Percentiles rank a stretch among this genome's conserved stretches.
Evolutionary conservation across 2,888 invertebrate species (phyloP).

Genomic region (Drosophila meridiana): DNA sequence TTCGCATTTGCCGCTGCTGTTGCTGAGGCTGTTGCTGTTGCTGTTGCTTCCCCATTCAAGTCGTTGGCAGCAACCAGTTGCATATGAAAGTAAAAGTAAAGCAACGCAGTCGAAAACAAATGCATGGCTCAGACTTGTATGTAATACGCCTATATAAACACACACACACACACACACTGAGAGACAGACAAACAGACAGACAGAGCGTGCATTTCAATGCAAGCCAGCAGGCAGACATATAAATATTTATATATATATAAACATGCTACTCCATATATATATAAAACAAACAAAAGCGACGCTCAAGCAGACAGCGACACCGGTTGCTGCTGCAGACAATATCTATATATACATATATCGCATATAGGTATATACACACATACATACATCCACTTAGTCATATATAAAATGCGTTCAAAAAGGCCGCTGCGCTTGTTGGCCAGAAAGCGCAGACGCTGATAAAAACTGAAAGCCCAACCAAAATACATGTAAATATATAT

Average conservation of each 20-base stretch:
- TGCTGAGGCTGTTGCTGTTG: background rate
- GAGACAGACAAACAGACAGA: constrained; percentile 6
- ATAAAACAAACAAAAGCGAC: constrained; percentile 73
- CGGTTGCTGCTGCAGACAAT: constrained; percentile 69
- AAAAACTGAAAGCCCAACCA: constrained; percentile 43
- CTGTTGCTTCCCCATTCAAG: constrained; percentile 67
- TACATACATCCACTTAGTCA: constrained; percentile 37
- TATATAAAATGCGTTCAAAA: constrained; percentile 76
- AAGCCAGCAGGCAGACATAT: constrained; percentile 16
- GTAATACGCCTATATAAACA: constrained; percentile 40
- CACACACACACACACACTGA: background rate
- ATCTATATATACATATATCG: constrained; percentile 10
- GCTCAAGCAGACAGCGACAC: constrained; percentile 58
- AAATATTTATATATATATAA: constrained; percentile 33
- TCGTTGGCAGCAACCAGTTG: constrained; percentile 70
- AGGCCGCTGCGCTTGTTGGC: constrained; percentile 59
- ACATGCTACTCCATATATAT: constrained; percentile 10
- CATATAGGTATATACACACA: constrained; percentile 8
- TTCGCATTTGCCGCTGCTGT: constrained; percentile 43
- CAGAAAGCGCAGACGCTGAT: constrained; percentile 55
- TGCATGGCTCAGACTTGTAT: constrained; percentile 48
- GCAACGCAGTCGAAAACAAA: constrained; percentile 70
- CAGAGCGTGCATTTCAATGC: constrained; percentile 45
- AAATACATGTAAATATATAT: constrained; percentile 16
- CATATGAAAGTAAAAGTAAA: constrained; percentile 81